Conservation (phyloP, 2,113 vertebrate species). For the Arizona elegans region DNA sequence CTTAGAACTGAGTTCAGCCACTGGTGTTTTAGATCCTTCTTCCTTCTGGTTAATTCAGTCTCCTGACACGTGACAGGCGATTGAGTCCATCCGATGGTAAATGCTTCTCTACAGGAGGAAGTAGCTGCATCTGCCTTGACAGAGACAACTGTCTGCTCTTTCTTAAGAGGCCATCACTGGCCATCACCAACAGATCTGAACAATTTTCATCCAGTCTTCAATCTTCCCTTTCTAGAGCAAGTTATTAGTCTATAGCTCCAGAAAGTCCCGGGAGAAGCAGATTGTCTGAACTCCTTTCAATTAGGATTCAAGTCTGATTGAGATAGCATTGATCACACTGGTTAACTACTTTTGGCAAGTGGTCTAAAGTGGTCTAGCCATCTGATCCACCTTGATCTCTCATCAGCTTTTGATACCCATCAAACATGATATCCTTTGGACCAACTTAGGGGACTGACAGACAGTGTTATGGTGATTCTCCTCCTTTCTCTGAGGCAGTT, state of each 20-base stretch:
- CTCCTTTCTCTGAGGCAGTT: background rate
- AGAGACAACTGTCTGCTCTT: background rate
- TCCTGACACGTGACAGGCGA: background rate
- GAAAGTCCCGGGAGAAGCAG: background rate
- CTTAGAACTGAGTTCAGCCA: background rate
- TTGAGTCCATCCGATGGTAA: background rate
- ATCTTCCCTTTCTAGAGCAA: background rate
- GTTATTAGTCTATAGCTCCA: background rate
- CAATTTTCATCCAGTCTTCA: background rate
- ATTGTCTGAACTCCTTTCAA: background rate
- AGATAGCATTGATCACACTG: background rate
- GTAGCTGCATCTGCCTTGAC: background rate
- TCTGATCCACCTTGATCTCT: background rate
- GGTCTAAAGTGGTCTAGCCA: background rate
- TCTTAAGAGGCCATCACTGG: background rate
- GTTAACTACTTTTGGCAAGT: background rate
- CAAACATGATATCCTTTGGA: background rate
- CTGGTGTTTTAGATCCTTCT: background rate
- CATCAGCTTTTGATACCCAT: background rate
- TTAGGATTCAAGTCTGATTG: background rate
- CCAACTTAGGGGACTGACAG: background rate
- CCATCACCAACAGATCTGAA: background rate
- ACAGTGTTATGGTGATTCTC: background rate
- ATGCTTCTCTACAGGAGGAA: background rate
- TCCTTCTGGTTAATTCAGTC: background rate